These are phyloP conservation scores for Cairina moschata DNA, from an alignment of 2,113 vertebrate species.

Conservation along the genomic window DNA sequence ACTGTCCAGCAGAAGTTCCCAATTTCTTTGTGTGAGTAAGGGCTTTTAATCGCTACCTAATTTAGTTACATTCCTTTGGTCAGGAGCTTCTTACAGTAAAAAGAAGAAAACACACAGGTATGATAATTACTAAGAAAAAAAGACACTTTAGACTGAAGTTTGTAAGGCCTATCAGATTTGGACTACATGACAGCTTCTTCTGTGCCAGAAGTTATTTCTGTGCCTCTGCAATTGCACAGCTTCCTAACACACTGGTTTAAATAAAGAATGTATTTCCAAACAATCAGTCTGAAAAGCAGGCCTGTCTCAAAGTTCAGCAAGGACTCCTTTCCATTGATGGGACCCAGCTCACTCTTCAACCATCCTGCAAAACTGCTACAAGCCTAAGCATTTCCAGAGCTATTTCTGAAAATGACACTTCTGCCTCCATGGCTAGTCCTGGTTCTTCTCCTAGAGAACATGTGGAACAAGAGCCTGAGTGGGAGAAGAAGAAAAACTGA, in stretches of 20 bases:
- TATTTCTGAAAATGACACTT: not conserved
- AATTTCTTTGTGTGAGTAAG: not conserved
- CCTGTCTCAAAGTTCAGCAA: not conserved
- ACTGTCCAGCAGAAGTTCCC: not conserved
- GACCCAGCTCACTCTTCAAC: not conserved
- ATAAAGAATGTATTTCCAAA: not conserved
- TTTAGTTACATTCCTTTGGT: not conserved
- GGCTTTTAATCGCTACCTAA: not conserved
- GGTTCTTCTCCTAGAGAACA: not conserved
- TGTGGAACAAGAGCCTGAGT: not conserved
- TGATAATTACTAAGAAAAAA: not conserved
- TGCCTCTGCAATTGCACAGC: not conserved
- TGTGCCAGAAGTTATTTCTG: not conserved
- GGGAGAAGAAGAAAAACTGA: not conserved
- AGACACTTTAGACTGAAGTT: not conserved
- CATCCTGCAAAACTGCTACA: not conserved
- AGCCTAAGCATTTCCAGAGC: not conserved
- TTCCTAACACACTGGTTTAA: not conserved
- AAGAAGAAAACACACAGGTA: not conserved
- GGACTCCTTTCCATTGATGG: not conserved
- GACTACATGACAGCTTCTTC: not conserved
- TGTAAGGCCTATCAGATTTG: not conserved
- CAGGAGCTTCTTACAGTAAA: not conserved
- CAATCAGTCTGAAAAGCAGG: not conserved
- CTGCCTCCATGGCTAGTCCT: not conserved